These are phyloP conservation scores for Platysteira castanea DNA, from an alignment of 2,113 vertebrate genomes.

Conservation along the genomic window DNA sequence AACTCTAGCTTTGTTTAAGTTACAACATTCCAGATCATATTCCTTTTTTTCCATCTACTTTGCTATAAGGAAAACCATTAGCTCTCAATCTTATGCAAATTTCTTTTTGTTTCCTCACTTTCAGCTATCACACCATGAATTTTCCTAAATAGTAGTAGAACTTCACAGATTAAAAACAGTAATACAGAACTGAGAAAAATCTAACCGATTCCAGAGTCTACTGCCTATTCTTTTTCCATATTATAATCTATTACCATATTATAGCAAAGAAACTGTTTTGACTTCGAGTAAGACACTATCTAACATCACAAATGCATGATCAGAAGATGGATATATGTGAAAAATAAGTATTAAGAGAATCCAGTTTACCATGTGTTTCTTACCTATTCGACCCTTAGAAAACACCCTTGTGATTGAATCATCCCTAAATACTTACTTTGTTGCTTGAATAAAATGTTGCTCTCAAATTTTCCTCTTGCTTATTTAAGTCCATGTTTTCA, in stretches of 20 bases:
- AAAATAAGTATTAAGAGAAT: background rate
- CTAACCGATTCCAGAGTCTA: background rate
- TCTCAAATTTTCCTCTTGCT: background rate
- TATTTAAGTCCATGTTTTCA: background rate
- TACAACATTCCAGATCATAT: background rate
- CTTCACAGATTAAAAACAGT: background rate
- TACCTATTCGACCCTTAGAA: background rate
- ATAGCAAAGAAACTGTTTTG: background rate
- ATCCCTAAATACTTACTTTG: background rate
- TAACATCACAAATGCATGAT: background rate
- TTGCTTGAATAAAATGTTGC: background rate
- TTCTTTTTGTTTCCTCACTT: background rate
- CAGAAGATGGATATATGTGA: background rate
- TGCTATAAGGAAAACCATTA: background rate
- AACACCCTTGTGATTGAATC: background rate
- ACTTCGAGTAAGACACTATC: background rate
- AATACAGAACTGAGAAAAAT: background rate
- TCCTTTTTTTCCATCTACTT: background rate
- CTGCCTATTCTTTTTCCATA: background rate
- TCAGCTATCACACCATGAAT: background rate
- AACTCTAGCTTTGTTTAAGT: background rate
- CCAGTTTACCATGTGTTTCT: background rate
- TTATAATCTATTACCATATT: background rate
- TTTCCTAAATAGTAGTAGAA: background rate
- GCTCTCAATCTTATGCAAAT: background rate